Evolutionary conservation across 2,797 vertebrate genomes (phyloP).

Genomic region (Microhierax caerulescens): DNA sequence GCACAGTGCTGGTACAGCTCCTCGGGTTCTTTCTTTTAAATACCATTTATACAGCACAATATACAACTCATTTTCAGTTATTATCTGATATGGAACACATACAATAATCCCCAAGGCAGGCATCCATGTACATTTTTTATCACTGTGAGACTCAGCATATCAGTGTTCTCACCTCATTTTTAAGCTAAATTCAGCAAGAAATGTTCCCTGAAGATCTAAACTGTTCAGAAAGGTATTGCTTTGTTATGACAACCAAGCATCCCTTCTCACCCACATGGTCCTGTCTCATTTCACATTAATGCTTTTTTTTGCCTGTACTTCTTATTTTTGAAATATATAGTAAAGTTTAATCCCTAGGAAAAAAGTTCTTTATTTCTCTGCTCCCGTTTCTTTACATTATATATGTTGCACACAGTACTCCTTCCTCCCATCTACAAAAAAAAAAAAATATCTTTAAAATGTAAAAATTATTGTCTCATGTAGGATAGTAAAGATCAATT

Average conservation of each 20-base stretch:
- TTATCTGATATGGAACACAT: slow-evolving; percentile 1
- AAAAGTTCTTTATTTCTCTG: not conserved
- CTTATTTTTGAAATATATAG: not conserved
- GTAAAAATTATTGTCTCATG: not conserved
- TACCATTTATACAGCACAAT: slow-evolving; percentile 5
- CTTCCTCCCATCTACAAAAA: not conserved
- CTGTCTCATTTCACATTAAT: not conserved
- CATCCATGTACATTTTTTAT: not conserved
- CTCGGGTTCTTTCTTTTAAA: slow-evolving; percentile 11
- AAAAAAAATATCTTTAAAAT: not conserved
- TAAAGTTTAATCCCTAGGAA: not conserved
- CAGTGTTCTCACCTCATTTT: slow-evolving; percentile 50
- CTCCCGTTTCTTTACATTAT: not conserved
- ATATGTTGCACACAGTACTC: fast-evolving
- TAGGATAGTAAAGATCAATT: not conserved
- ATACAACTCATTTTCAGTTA: slow-evolving; percentile 8
- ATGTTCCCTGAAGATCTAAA: not conserved
- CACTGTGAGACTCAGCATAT: not conserved
- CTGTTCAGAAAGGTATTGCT: slow-evolving; percentile 15
- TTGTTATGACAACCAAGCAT: not conserved
- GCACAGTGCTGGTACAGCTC: not conserved
- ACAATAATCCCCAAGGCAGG: slow-evolving; percentile 13
- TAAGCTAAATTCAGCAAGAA: slow-evolving; percentile 40
- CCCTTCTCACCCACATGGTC: not conserved
- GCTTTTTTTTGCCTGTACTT: not conserved